Conservation (phyloP, 2,113 vertebrate species). For the Phalacrocorax aristotelis region DNA sequence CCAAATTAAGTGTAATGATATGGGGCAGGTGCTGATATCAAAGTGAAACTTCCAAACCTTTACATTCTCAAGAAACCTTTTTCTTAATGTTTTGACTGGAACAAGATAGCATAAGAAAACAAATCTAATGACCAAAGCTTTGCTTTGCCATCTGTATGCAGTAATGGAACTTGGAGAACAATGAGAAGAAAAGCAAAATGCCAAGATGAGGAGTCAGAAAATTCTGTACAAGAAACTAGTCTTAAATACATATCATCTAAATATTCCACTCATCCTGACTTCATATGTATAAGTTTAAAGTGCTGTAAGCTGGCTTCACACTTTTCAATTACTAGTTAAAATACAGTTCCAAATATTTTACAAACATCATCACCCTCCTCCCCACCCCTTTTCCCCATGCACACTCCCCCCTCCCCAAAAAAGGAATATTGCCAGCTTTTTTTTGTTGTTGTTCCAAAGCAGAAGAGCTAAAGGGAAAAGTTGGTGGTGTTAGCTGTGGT, state of each 20-base stretch:
- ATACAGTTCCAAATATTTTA: neutral
- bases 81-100: neutral
- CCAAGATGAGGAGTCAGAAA: neutral
- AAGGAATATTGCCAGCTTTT: neutral
- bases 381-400: too few relatives aligned
- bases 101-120: neutral
- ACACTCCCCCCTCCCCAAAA: neutral
- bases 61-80: fast-evolving
- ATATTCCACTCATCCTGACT: neutral
- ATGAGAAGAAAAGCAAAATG: neutral
- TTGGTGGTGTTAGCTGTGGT: neutral
- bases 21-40: neutral
- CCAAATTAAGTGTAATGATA: neutral
- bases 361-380: too few relatives aligned
- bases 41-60: neutral
- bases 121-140: neutral
- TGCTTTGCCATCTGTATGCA: neutral
- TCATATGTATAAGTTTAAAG: neutral
- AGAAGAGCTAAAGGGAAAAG: neutral
- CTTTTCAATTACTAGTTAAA: neutral
- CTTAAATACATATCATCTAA: neutral
- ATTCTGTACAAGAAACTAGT: neutral
- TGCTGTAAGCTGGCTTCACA: neutral
- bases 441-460: neutral
- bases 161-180: neutral